Conservation (phyloP, 2,113 vertebrate genomes). For the Tapirus terrestris region DNA sequence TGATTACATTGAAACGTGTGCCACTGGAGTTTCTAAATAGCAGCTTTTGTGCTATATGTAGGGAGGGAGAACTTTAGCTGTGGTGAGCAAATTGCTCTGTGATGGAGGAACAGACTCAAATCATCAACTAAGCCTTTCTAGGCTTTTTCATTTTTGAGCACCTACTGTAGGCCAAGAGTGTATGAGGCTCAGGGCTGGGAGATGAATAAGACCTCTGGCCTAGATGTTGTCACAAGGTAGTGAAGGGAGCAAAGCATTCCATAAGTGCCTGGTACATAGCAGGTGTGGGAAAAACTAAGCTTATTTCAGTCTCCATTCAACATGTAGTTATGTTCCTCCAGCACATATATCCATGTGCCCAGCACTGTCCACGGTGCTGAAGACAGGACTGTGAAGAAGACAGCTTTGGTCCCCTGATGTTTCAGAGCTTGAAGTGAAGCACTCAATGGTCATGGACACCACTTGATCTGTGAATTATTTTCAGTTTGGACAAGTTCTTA, state of each 20-base stretch:
- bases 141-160: not conserved
- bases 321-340: not conserved
- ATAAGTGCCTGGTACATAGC: not conserved
- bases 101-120: not conserved
- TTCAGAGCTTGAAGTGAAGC: not conserved
- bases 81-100: not conserved
- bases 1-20: not conserved
- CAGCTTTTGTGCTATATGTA: not conserved
- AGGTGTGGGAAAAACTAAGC: not conserved
- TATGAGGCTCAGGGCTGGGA: not conserved
- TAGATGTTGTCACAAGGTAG: not conserved
- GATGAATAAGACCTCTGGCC: not conserved
- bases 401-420: not conserved
- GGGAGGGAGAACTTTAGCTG: not conserved
- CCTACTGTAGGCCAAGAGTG: not conserved
- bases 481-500: conserved; percentile 59
- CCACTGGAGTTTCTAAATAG: not conserved
- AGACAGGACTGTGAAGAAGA: not conserved
- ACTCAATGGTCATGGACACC: not conserved
- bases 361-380: not conserved
- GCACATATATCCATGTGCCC: not conserved
- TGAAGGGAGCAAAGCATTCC: not conserved
- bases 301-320: not conserved
- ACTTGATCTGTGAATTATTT: conserved; percentile 28
- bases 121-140: not conserved